Base-by-base conservation (phyloP, 2,888 invertebrate species). In the Tinea pellionella region DNA sequence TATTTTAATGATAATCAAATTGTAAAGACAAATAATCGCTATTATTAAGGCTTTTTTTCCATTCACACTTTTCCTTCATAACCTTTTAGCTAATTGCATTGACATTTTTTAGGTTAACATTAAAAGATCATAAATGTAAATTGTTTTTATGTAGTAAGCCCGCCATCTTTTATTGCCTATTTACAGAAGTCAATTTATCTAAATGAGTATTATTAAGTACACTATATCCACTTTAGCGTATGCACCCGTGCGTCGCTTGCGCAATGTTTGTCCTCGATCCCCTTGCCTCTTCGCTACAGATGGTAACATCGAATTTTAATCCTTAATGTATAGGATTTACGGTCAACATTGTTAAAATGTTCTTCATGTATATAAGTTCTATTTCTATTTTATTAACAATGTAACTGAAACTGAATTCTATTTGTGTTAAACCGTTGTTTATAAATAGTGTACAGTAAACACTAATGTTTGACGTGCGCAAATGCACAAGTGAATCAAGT, bases 261-360 rank as follows among this genome's bases (percentile, higher is more conserved):
- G 53, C 53, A 53, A 53, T 18, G 53, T 47, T 37, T 18, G 53
- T 19, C 53, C 53, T 53, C 53, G 53, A 7, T 47, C 16, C 47
- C 9, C 47, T 47, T 47, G 37, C 37, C 11, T 37, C 37, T 37
- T 37, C 37, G n/a, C 9, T 37, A 37, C 37, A 37, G 2, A 37
- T 9, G 37, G n/a, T 37, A 12, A 37, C 37, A 37, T 12, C 2
- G 11, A 2, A 37, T 37, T 37, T 37, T 37, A 37, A 2, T 12
- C n/a, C 37, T n/a, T 37, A 37, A 37, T 12, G 37, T 9, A 12
- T 37, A 12, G 37, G 11, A 37, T 37, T 37, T 6, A 37, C n/a
- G 11, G 9, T 37, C n/a, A 12, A 37, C 9, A 37, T 37, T 37
- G 37, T 37, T 1, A 37, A 37, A 37, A 7, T 30, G 30, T 9